Evolutionary conservation across 1,140 invertebrate species (phyloP), one percentile per base, ranked within the genome.

Genomic region (Procambarus clarkii): DNA sequence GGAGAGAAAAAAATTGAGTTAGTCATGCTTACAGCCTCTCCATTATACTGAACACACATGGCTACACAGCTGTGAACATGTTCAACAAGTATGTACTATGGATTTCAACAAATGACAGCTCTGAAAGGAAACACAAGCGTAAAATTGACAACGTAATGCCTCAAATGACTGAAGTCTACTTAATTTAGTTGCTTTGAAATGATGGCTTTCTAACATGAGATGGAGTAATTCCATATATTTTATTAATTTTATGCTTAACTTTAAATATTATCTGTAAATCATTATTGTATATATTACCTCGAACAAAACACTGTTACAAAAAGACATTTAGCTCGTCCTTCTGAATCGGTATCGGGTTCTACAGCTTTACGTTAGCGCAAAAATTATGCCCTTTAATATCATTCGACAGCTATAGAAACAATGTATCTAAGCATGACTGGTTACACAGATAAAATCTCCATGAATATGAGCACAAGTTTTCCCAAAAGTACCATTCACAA

Each of bases 171-270:
- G 79, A 50, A 11, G 54, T 54, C 48, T 81, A 58, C 48, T 11
- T 4, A 71, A 34, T 24, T 71, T 34, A 69, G 50, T 54, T 54
- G 69, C n/a, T 24, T 34, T 81, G 18, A 54, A 24, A 3, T 81
- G 48, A 58, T 81, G 79, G 79, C 4, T 54, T 58, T 34, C 79
- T 81, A 54, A 81, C 79, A 81, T 81, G 79, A 58, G 79, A 81
- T 54, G 79, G 79, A 54, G 7, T 9, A 54, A 11, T 64, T 21
- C 34, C 4, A 21, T 64, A 64, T 18, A 64, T 64, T 64, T 64
- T 64, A 18, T 18, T 54, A 54, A 64, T 64, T 64, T 18, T 64
- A 18, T 64, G 18, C 60, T 64, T 64, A 64, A 15, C 60, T 4
- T 64, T 64, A 9, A 64, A 64, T 18, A 64, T 64, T 15, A 13